These are phyloP conservation scores for Haliaeetus leucogaster DNA, from an alignment of 2,113 vertebrate genomes.

Conservation along the genomic window DNA sequence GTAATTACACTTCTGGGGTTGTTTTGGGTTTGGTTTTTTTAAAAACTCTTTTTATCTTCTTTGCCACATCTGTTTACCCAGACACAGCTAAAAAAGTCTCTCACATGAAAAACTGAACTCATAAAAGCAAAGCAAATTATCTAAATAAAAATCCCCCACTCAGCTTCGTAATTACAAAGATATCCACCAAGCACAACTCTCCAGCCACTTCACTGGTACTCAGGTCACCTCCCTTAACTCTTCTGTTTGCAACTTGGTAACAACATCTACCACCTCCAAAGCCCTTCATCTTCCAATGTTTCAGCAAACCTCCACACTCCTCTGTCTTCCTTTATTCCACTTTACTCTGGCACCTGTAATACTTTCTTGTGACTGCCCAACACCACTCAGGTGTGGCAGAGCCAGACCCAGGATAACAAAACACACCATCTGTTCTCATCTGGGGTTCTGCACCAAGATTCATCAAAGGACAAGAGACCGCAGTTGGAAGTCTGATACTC, in stretches of 20 bases:
- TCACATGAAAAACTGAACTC: neutral
- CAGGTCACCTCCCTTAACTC: neutral
- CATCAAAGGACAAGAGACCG: neutral
- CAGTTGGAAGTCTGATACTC: neutral
- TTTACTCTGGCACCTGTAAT: neutral
- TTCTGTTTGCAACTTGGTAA: neutral
- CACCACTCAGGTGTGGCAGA: neutral
- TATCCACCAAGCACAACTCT: neutral
- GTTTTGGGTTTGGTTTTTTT: neutral
- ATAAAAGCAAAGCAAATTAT: neutral
- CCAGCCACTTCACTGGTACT: rapidly evolving
- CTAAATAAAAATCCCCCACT: neutral
- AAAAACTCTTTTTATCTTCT: neutral
- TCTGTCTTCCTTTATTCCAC: neutral
- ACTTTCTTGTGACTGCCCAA: neutral
- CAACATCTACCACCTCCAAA: neutral
- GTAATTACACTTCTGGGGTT: neutral
- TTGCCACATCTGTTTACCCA: neutral
- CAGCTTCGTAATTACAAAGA: neutral
- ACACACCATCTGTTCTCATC: neutral
- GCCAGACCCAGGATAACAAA: neutral
- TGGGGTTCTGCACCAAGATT: neutral
- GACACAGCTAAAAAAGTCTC: neutral
- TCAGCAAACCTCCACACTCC: neutral
- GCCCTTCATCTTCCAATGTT: neutral